Base-by-base conservation (phyloP, 2,113 vertebrate species). In the Blennius ocellaris region DNA sequence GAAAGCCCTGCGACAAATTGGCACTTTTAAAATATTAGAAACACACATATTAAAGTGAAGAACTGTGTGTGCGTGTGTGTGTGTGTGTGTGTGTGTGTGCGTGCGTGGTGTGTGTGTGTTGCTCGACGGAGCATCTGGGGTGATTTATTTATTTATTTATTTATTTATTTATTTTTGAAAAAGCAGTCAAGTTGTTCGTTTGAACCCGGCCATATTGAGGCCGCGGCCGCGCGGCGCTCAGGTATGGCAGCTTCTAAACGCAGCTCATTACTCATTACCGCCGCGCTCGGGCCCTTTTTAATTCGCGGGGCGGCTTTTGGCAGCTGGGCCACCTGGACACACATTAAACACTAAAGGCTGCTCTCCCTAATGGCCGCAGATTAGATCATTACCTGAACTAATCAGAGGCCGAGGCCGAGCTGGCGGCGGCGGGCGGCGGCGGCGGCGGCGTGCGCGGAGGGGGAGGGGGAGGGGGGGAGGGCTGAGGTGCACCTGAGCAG, bases 341-440 rank as follows among this genome's bases (percentile, higher is more conserved):
- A 77, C 86, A 88, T 91, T 89, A 92, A 93, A 90, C 84, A 85
- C 87, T 87, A 82, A 87, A 88, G 81, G 84, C 91, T 90, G 87
- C 81, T 88, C 75, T 94, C 83, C 72, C 83, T 85, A 82, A 83
- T 92, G 66, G 87, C 70, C 65, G 62, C 70, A 88, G 89, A 93
- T 92, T 83, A 92, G 90, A 92, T 89, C 87, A 89, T 81, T 90
- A 94, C 87, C 74, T 82, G 91, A 92, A 87, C 91, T 91, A 93
- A 91, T 51, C 45, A 87, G 76, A 70, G 73, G 64, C 65, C 41
- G 48, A 50, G 80, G 55, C 21, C 21, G 21, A 30, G 21, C 21
- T 30, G 21, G 21, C 21, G 4, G n/a, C n/a, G n/a, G n/a, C n/a
- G n/a, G n/a, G n/a, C n/a, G n/a, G n/a, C n/a, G n/a, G n/a, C n/a